Evolutionary conservation across 2,888 invertebrate species (phyloP), one percentile per base, ranked within the genome.

Genomic region (Athalia cordata): DNA sequence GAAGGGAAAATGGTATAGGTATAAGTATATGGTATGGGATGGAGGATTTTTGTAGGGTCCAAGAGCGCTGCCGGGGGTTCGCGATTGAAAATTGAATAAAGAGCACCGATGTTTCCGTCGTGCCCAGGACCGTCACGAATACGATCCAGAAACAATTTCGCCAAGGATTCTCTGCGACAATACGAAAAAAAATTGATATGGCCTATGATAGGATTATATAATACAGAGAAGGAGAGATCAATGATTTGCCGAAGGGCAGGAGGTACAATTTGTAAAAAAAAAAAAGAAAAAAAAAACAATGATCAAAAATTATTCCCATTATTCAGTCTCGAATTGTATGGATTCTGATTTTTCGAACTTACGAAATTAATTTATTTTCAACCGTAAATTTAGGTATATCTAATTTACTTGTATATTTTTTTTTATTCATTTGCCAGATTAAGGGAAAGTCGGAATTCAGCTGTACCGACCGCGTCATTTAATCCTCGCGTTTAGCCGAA

Each of bases 111-210:
- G 59, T n/a, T n/a, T n/a, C 9, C 68, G 68, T 68, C 68, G 55
- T 55, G 3, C 55, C 68, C 52, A 50, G 43, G 50, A 50, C 55
- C 50, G 50, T 50, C 47, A 66, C 68, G 78, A 29, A 29, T 0
- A 78, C 78, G 77, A 80, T 72, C 77, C 78, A 75, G 66, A 80
- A 79, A 79, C 80, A 80, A 81, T 82, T 80, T 81, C 79, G 64
- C 80, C 62, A 77, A 78, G 80, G 78, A 78, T 79, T 62, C 75
- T 64, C 77, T 65, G 70, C 78, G 81, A 79, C 79, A 81, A 79
- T 66, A 15, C 47, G 61, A 47, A 61, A 64, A n/a, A n/a, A 74
- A 78, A 78, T 64, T 74, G 65, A 78, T 78, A 74, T 55, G 52
- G 55, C 55, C 59, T 15, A 5, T 15, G 3, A 13, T 62, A 8